phyloP scores from a whole-genome alignment of 2,888 invertebrate species.

The Ophion slaviceki region DNA sequence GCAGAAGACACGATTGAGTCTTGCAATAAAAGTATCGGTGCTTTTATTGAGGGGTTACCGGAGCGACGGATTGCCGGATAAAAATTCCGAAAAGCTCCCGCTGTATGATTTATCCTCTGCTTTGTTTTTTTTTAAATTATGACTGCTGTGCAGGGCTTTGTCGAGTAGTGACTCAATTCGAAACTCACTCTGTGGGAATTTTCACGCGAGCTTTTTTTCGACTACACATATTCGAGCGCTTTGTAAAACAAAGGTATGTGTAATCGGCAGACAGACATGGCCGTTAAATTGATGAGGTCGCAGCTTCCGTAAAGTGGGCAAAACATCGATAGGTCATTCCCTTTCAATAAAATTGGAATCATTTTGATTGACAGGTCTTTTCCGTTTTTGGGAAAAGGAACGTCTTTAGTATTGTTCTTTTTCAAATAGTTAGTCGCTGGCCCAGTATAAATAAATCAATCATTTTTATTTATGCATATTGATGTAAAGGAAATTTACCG shows the following conservation, averaged over 20 bases:
- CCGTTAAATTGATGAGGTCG: not conserved
- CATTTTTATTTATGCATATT: too few species aligned
- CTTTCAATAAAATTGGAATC: not conserved
- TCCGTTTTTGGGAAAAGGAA: not conserved
- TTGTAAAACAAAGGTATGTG: not conserved
- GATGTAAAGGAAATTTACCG: too few species aligned
- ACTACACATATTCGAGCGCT: not conserved
- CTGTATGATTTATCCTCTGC: not conserved
- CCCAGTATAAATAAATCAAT: too few species aligned
- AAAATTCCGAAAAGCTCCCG: slow-evolving; percentile 13
- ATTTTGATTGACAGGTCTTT: not conserved
- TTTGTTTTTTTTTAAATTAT: slow-evolving; percentile 3
- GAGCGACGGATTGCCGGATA: not conserved
- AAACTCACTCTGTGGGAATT: slow-evolving; percentile 20
- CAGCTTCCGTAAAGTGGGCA: not conserved
- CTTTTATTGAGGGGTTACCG: too few species aligned
- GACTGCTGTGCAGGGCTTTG: not conserved
- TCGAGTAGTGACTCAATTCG: slow-evolving; percentile 26
- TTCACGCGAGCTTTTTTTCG: slow-evolving; percentile 3
- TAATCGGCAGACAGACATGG: not conserved
- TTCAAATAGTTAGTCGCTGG: not conserved
- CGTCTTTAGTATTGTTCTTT: not conserved
- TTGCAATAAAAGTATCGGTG: not conserved
- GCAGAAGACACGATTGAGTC: too few species aligned
- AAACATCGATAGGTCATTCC: not conserved